Evolutionary conservation across 2,888 invertebrate genomes (phyloP), one percentile per base, ranked within the genome.

Genomic region (Hecatera dysodea): DNA sequence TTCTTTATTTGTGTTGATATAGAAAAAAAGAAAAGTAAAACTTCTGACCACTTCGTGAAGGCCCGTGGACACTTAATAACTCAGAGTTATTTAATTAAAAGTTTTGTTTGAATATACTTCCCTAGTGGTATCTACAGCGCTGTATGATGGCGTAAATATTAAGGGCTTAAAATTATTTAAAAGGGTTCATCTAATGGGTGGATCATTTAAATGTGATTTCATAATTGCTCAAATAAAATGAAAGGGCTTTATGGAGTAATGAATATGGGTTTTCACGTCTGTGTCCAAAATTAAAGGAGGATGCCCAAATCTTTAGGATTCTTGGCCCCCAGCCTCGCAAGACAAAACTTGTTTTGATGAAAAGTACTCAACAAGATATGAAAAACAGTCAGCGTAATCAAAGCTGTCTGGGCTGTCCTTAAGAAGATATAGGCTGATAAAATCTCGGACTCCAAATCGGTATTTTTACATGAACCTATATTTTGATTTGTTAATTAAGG

Each of bases 1-100:
- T 50, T 44, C 59, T 80, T 75, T 56, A n/a, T 15, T 42, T 61
- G 27, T 71, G 33, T 64, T 56, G 33, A 48, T 36, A 24, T 44
- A 46, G 15, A 53, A 11, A 22, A 27, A 46, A 50, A 57, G 27
- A 62, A 17, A 55, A 29, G 22, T 46, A 27, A 56, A 71, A 71
- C 29, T 75, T 67, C 46, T 57, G 27, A 65, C 36, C 61, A 67
- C 17, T 46, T 50, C 9, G n/a, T 17, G 15, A 44, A 52, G 55
- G 39, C 39, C 44, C 55, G 55, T 50, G n/a, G 33, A 61, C 53
- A 67, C 39, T 61, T 67, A 61, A 68, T 77, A 64, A 69, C 48
- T 50, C 22, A 0, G 55, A 69, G 68, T 80, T 67, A 76, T 80
- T 69, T 80, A 64, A 80, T 80, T 67, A 80, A 77, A 80, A 81